Evolutionary conservation across 1,140 invertebrate genomes (phyloP).

Genomic region (Bombus superbus): DNA sequence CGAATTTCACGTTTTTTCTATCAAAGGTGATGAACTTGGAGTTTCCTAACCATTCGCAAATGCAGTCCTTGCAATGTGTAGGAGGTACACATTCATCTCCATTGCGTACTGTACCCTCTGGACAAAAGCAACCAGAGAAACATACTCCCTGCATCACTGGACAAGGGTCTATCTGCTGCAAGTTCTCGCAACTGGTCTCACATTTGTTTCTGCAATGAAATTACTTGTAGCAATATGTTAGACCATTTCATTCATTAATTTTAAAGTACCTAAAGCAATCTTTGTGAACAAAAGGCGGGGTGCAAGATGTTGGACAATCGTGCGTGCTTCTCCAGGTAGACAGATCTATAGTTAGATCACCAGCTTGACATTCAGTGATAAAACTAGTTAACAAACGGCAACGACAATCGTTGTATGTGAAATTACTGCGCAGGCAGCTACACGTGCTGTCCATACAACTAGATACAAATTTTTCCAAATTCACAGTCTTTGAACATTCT

Average conservation of each 20-base stretch:
- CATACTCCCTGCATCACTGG: constrained; percentile 86
- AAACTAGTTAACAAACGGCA: constrained; percentile 88
- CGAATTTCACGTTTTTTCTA: constrained; percentile 87
- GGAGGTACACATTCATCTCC: constrained; percentile 88
- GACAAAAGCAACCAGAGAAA: constrained; percentile 93
- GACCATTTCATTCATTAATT: not conserved
- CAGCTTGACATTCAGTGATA: constrained; percentile 87
- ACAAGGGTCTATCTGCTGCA: constrained; percentile 85
- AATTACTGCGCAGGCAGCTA: constrained; percentile 84
- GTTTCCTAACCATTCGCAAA: constrained; percentile 88
- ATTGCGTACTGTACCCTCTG: constrained; percentile 88
- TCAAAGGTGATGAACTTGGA: constrained; percentile 90
- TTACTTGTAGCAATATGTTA: not conserved
- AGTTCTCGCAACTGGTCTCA: constrained; percentile 88
- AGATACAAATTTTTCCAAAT: constrained; percentile 87
- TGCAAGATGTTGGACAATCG: constrained; percentile 88
- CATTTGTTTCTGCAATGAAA: constrained; percentile 81
- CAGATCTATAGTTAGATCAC: constrained; percentile 85
- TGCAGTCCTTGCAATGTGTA: constrained; percentile 89
- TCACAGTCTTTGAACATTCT: constrained; percentile 84
- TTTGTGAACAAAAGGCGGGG: constrained; percentile 88
- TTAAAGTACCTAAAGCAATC: constrained; percentile 88
- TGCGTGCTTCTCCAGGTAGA: constrained; percentile 87
- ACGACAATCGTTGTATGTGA: constrained; percentile 85
- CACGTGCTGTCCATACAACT: constrained; percentile 90